Evolutionary conservation across 2,888 invertebrate species (phyloP).

Genomic region (Mesorhabditis sp.): DNA sequence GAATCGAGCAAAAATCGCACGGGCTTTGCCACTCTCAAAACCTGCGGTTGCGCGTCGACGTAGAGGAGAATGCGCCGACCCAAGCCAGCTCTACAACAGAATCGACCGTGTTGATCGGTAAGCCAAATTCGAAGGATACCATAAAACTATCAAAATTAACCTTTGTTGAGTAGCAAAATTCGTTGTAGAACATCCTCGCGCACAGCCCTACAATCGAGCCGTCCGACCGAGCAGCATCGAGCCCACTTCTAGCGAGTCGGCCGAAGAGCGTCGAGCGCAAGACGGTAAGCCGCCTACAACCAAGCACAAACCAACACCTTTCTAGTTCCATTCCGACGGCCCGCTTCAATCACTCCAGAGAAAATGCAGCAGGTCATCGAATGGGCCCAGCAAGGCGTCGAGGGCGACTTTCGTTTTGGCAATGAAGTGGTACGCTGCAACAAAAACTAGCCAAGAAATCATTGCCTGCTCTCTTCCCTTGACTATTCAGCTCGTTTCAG

Average conservation of each 20-base stretch:
- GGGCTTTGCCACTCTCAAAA: not conserved
- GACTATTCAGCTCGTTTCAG: not conserved
- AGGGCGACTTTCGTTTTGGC: not conserved
- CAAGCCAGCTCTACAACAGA: no score
- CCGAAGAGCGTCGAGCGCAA: not conserved
- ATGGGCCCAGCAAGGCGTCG: not conserved
- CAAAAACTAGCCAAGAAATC: not conserved
- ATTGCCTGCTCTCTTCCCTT: not conserved
- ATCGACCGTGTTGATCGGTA: no score
- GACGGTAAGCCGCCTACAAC: not conserved
- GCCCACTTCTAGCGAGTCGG: not conserved
- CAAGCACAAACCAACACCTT: no score
- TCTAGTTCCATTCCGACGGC: no score
- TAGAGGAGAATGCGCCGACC: not conserved
- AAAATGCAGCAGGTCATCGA: slow-evolving; percentile 1
- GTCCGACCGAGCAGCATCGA: no score
- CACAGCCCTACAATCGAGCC: no score
- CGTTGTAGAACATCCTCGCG: no score
- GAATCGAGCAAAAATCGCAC: not conserved
- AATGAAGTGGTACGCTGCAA: not conserved
- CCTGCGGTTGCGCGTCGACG: not conserved
- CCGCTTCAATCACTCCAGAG: not conserved
- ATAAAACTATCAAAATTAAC: no score
- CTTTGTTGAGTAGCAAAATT: no score
- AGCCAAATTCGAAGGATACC: no score